phyloP scores from a whole-genome alignment of 2,888 invertebrate species.

The Hololepta plana region DNA sequence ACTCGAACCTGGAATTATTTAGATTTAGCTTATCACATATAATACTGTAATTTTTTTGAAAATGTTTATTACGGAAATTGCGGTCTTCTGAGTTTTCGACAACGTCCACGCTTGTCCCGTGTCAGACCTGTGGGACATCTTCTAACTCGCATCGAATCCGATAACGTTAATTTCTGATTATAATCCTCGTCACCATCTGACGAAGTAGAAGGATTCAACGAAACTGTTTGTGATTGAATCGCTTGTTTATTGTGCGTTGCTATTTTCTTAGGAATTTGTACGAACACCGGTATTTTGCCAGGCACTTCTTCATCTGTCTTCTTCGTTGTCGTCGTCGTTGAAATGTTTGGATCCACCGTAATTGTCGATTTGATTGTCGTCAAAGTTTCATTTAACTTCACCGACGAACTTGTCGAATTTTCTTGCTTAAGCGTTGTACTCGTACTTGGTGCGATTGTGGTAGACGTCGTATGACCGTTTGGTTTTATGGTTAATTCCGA shows the following conservation, averaged over 20 bases:
- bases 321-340: slow-evolving; percentile 5
- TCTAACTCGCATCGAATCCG: slow-evolving; percentile 16
- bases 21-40: neutral
- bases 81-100: slow-evolving; percentile 20
- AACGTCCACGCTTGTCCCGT: slow-evolving; percentile 24
- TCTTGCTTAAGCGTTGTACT: slow-evolving; percentile 9
- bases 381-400: slow-evolving; percentile 5
- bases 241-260: neutral
- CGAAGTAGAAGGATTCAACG: neutral
- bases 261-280: slow-evolving; percentile 5
- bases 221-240: too few relatives aligned
- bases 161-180: slow-evolving; percentile 12
- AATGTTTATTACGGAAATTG: slow-evolving; percentile 1
- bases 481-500: slow-evolving; percentile 54
- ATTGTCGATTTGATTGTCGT: slow-evolving; percentile 7
- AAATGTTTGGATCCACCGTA: slow-evolving; percentile 5
- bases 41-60: neutral
- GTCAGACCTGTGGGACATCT: slow-evolving; percentile 20
- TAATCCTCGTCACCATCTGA: slow-evolving; percentile 9
- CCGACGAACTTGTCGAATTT: slow-evolving; percentile 7
- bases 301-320: too few relatives aligned
- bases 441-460: slow-evolving; percentile 10
- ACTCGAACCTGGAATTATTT: too few relatives aligned
- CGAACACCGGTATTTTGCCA: too few relatives aligned
- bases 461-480: slow-evolving; percentile 13